Evolutionary conservation across 2,113 vertebrate genomes (phyloP).

Genomic region (Tachycineta bicolor): DNA sequence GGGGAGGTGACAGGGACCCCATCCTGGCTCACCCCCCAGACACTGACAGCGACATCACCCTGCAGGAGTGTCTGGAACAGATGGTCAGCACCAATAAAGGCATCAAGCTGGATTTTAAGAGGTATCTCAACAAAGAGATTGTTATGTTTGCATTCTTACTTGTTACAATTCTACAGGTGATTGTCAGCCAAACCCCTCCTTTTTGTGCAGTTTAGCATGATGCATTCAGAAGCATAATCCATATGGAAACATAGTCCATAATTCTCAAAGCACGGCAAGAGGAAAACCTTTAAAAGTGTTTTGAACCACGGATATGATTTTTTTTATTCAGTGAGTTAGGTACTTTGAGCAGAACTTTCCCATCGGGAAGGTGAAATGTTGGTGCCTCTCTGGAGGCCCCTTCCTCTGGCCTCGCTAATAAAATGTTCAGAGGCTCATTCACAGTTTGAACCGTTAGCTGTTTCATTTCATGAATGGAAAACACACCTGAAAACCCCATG

Average conservation of each 20-base stretch:
- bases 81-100: slow-evolving; percentile 80
- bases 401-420: background rate
- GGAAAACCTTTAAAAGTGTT: background rate
- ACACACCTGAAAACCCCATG: background rate
- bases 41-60: slow-evolving; percentile 85
- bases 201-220: rapidly evolving
- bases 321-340: background rate
- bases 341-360: background rate
- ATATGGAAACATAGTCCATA: background rate
- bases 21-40: slow-evolving; percentile 94
- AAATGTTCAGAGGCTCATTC: background rate
- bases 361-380: rapidly evolving
- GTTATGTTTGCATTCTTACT: background rate
- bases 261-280: background rate
- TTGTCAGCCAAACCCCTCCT: background rate
- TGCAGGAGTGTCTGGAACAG: slow-evolving; percentile 84
- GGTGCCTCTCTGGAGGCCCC: background rate
- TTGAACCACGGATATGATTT: background rate
- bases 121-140: slow-evolving; percentile 71
- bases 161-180: background rate
- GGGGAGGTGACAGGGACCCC: slow-evolving; percentile 74
- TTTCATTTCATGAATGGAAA: background rate
- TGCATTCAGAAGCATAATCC: background rate
- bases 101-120: slow-evolving; percentile 96
- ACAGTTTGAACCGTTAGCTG: background rate